Conservation (phyloP, 2,113 vertebrate genomes). For the Nyctibius bracteatus region DNA sequence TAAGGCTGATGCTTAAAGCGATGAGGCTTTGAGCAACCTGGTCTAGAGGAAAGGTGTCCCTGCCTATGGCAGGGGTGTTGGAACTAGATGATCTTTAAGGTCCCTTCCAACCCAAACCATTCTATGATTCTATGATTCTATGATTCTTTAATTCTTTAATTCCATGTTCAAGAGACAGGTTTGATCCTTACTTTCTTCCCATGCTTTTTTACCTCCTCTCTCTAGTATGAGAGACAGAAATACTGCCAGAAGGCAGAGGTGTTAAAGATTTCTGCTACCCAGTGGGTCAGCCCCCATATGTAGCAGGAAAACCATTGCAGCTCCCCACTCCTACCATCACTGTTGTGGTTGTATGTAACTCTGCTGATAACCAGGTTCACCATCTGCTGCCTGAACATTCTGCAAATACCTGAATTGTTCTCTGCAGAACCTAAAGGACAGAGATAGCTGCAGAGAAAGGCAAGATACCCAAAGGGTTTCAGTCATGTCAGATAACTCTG, state of each 20-base stretch:
- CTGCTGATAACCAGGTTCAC: background rate
- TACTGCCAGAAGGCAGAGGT: background rate
- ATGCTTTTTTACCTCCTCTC: background rate
- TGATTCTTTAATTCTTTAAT: too few species aligned
- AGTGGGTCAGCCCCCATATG: background rate
- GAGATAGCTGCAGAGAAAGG: background rate
- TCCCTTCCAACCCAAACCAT: too few species aligned
- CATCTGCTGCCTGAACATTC: background rate
- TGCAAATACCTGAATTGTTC: background rate
- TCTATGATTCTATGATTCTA: too few species aligned
- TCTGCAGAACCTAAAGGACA: background rate
- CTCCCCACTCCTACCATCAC: background rate
- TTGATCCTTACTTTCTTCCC: background rate
- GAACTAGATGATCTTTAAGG: too few species aligned
- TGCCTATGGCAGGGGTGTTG: too few species aligned
- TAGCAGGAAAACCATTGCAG: background rate
- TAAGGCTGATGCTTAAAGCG: too few species aligned
- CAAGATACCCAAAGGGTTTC: background rate
- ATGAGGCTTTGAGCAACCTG: too few species aligned
- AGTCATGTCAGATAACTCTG: background rate
- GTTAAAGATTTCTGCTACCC: background rate
- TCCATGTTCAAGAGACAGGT: background rate
- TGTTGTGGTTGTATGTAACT: accelerated
- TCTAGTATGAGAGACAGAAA: background rate
- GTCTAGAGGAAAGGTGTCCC: too few species aligned